Base-by-base conservation (phyloP, 2,888 invertebrate genomes). In the Thymelicus lineola region DNA sequence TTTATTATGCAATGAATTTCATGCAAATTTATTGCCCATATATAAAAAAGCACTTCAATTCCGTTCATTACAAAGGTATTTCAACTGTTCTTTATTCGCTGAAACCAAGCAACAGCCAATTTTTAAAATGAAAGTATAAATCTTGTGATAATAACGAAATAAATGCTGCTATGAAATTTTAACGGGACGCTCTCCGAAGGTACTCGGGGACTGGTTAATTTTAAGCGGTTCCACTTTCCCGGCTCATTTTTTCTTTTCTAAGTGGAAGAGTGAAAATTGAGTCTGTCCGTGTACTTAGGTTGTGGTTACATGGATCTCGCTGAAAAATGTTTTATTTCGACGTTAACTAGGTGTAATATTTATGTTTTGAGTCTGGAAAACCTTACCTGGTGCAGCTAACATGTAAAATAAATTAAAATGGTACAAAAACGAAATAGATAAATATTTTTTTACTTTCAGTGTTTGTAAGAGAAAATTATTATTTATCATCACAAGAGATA, bases 181-280 rank as follows among this genome's bases (percentile, higher is more conserved):
- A 57, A 57, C n/a, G n/a, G 36, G 36, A 36, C 35, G 20, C 36
- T 57, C 36, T 6, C 7, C 57, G 35, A n/a, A 35, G 57, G n/a
- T 57, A 53, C 20, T 20, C 53, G 7, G 17, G 55, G 57, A 36
- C 9, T 57, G 36, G 46, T 61, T 61, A 46, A 61, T 61, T 61
- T 61, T n/a, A 46, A 60, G 42, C 42, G 60, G 45, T 28, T 61
- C 61, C n/a, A 61, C 61, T 48, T 61, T 61, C 14, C 46, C n/a
- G 48, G 46, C 46, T 61, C 48, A 61, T 61, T 61, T 61, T 61
- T 61, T 61, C 7, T 57, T 57, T 36, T 35, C 36, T 57, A 57
- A 57, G 57, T 57, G 57, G 57, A 53, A 57, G 36, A 57, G 57
- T 36, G 57, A 7, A 57, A 57, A 57, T 57, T 57, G 36, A 57